These are phyloP conservation scores for Rhyacichthys aspro DNA, from an alignment of 2,797 vertebrate genomes.

Conservation along the genomic window DNA sequence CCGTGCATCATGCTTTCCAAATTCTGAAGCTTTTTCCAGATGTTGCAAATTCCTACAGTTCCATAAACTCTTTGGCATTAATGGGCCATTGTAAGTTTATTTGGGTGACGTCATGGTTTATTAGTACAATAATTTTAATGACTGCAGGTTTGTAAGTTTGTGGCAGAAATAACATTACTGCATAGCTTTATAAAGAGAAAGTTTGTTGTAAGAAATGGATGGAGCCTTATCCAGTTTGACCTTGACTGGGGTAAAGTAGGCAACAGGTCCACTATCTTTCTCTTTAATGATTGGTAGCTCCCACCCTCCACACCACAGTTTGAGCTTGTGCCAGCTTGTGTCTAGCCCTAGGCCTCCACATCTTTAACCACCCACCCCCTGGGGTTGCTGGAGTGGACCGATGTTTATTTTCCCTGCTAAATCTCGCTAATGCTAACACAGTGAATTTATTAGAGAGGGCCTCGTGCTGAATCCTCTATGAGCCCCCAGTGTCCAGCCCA, in stretches of 20 bases:
- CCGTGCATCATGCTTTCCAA: too few species aligned
- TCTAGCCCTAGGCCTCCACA: constrained; percentile 25
- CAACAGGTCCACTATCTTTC: constrained; percentile 12
- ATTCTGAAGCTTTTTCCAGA: not conserved
- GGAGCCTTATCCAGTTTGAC: constrained; percentile 25
- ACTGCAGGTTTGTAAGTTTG: not conserved
- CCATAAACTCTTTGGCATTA: not conserved
- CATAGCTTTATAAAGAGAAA: too few species aligned
- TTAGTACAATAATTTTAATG: not conserved
- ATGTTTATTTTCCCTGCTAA: constrained; percentile 75
- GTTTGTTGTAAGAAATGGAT: too few species aligned
- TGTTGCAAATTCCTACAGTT: not conserved
- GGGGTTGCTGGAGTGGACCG: constrained; percentile 20
- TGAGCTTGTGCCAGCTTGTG: constrained; percentile 41
- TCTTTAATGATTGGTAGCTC: constrained; percentile 8
- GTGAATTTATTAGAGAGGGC: constrained; percentile 71
- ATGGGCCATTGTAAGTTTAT: constrained; percentile 5
- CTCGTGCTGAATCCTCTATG: constrained; percentile 43
- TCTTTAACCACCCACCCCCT: constrained; percentile 22
- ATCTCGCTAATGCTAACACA: constrained; percentile 69
- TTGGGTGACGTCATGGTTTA: not conserved
- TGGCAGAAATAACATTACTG: not conserved
- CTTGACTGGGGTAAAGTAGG: constrained; percentile 29
- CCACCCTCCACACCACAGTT: constrained; percentile 13
- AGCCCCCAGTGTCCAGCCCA: constrained; percentile 57